Evolutionary conservation across 2,113 vertebrate species (phyloP), one percentile per base, ranked within the genome.

Genomic region (Lucifuga dentata): DNA sequence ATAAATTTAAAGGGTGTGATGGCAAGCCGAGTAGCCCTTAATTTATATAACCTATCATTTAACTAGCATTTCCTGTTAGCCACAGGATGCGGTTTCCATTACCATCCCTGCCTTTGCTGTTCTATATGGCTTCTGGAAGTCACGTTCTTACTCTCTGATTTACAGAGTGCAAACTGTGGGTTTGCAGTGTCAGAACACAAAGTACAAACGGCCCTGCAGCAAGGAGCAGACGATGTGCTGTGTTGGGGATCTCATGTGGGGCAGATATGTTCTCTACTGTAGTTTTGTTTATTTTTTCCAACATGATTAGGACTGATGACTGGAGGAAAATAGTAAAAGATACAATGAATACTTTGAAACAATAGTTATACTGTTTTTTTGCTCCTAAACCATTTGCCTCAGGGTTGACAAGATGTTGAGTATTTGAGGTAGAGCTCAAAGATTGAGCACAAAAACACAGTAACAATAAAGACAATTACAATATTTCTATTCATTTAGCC

Each of bases 1-100:
- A 66, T 65, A 35, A 55, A 35, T 78, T 85, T 83, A 76, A 69
- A 87, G 88, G 26, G 48, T 83, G 67, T 76, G 78, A 89, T 61
- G 68, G 46, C 23, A 66, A 82, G 29, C 58, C 41, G 39, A 52
- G 51, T 55, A 76, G 71, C 38, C 75, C 62, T 68, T 86, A 38
- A 69, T 78, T 80, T 88, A 61, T 68, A 66, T 83, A 90, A 86
- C 86, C 80, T 81, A 48, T 89, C 69, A 90, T 92, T 92, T 91
- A 79, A 79, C 73, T 80, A 83, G 68, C 46, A 70, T 85, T 89
- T 90, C 80, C 88, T 82, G 84, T 84, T 76, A 26, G 62, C 81
- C 73, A 76, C 83, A 78, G 88, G 90, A 90, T 88, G 86, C 84
- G 84, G 87, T 67, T 78, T 45, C 26, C 5, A 81, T 69, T 68